Percentiles rank a stretch among this genome's conserved stretches.
phyloP scores from a whole-genome alignment of 2,888 invertebrate species.

The Melipona bicolor region DNA sequence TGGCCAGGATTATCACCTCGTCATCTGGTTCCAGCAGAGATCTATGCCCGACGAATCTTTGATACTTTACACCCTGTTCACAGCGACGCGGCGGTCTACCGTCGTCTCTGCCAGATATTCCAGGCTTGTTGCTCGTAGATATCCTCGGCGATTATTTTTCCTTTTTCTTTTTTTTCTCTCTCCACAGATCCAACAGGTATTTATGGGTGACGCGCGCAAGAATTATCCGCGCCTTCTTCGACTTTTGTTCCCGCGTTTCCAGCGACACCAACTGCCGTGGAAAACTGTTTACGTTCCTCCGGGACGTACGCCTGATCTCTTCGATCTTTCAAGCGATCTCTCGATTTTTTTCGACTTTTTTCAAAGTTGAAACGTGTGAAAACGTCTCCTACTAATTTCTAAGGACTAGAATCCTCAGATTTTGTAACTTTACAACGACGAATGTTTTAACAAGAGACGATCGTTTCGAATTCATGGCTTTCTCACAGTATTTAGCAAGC shows the following conservation, averaged over 20 bases:
- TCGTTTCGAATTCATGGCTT: too few species aligned
- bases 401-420: too few species aligned
- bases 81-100: background rate
- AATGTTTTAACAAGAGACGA: too few species aligned
- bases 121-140: slow-evolving; percentile 44
- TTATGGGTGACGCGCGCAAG: slow-evolving; percentile 29
- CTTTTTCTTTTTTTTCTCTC: background rate
- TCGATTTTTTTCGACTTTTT: too few species aligned
- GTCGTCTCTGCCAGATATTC: slow-evolving; percentile 37
- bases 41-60: slow-evolving; percentile 64
- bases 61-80: slow-evolving; percentile 55
- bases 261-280: background rate
- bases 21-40: slow-evolving; percentile 61
- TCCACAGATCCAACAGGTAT: slow-evolving; percentile 19
- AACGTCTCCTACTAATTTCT: too few species aligned
- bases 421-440: too few species aligned
- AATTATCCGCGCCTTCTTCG: slow-evolving; percentile 14
- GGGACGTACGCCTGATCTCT: too few species aligned
- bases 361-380: too few species aligned
- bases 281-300: too few species aligned
- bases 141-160: background rate
- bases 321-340: too few species aligned
- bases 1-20: slow-evolving; percentile 59
- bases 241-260: slow-evolving; percentile 21
- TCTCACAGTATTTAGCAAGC: too few species aligned